Conservation (phyloP, 2,797 vertebrate genomes). For the Molossus alvarezi region DNA sequence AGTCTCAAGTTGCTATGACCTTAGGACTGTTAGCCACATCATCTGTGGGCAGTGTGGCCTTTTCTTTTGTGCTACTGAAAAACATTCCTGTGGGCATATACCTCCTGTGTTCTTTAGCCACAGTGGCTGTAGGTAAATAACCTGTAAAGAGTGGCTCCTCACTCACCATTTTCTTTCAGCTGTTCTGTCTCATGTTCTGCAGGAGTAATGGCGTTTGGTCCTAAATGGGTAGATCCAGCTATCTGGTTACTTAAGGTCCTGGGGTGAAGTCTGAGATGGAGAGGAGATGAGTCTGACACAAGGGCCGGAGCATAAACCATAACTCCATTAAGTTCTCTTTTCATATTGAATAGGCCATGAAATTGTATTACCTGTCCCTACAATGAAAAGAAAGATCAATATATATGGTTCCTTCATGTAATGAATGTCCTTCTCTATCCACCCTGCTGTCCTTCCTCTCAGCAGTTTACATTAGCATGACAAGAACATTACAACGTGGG, state of each 20-base stretch:
- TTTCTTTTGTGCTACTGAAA: not conserved
- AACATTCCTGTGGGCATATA: not conserved
- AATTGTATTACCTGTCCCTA: constrained; percentile 84
- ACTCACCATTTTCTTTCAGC: constrained; percentile 57
- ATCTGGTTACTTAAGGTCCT: constrained; percentile 7
- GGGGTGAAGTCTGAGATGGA: constrained; percentile 62
- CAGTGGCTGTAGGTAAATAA: constrained; percentile 47
- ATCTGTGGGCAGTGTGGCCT: not conserved
- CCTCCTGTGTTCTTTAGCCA: constrained; percentile 8
- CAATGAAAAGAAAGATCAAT: constrained; percentile 86
- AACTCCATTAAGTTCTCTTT: constrained; percentile 74
- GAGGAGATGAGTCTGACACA: constrained; percentile 68
- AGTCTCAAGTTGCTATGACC: not conserved
- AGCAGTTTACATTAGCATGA: constrained; percentile 82
- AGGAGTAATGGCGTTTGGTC: constrained; percentile 32
- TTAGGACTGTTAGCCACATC: not conserved
- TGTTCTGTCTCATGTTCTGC: constrained; percentile 54
- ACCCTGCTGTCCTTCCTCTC: not conserved
- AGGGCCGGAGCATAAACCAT: constrained; percentile 72
- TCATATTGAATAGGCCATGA: constrained; percentile 80
- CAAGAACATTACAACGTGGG: constrained; percentile 80
- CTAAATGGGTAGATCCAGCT: constrained; percentile 26
- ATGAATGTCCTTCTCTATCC: constrained; percentile 80
- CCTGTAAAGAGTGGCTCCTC: constrained; percentile 50
- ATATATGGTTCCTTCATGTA: constrained; percentile 80